These are phyloP conservation scores for Natator depressus DNA, from an alignment of 2,113 vertebrate species.

Conservation along the genomic window DNA sequence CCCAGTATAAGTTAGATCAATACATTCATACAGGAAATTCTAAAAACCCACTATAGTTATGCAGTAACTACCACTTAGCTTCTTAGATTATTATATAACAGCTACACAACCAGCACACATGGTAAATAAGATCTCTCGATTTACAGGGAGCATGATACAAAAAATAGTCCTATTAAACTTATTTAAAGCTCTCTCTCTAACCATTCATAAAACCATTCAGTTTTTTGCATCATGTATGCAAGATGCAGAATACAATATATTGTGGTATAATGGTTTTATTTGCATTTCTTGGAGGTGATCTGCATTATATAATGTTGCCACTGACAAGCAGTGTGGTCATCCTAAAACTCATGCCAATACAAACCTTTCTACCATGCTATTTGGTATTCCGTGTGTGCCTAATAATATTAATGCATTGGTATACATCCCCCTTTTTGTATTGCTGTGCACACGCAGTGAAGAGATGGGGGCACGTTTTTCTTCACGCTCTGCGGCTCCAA, in stretches of 20 bases:
- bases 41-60: neutral
- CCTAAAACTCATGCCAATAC: neutral
- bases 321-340: neutral
- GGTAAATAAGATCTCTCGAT: neutral
- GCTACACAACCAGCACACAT: neutral
- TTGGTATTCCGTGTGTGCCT: neutral
- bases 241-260: neutral
- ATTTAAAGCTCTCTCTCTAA: neutral
- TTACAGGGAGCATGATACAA: neutral
- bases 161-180: neutral
- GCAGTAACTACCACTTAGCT: neutral
- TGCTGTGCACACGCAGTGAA: neutral
- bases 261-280: neutral
- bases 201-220: neutral
- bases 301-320: neutral
- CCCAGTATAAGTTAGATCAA: neutral
- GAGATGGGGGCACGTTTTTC: neutral
- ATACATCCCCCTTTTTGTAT: neutral
- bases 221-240: neutral
- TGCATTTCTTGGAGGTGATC: neutral
- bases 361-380: neutral
- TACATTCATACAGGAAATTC: neutral
- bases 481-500: neutral
- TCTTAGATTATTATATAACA: neutral
- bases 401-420: neutral